Evolutionary conservation across 2,797 vertebrate genomes (phyloP), one percentile per base, ranked within the genome.

Genomic region (Orestias chungarensis): DNA sequence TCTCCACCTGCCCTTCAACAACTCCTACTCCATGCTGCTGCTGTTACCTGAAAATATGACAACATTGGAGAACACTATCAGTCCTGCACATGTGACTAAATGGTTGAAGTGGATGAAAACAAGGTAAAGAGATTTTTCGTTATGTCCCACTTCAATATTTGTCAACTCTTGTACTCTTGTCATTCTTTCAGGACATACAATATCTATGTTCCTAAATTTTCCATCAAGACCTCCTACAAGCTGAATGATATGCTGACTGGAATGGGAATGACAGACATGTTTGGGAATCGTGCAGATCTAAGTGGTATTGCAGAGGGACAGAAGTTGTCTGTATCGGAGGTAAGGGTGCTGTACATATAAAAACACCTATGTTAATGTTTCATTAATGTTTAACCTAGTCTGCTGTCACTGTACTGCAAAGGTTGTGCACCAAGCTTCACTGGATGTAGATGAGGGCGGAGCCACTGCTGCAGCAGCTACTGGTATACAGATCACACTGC

Each of bases 361-460:
- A 3, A 4, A 44, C 11, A 18, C 17, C 4, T 31, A n/a, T 42
- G 6, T 12, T 2, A 35, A 33, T 40, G 4, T 49, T 61, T 1
- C 2, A 15, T 25, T 14, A 3, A 35, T 29, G 1, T 68, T 2
- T 40, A 55, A 25, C 27, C 81, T 17, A 77, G 47, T 55, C 23
- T 74, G 15, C 47, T 17, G 71, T 23, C 12, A 14, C 57, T 64
- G n/a, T 9, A 1, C 31, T 47, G 10, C 47, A 62, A 97, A 75
- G 98, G 88, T 96, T 81, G 81, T 95, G 44, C 96, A 97, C 74
- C 89, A 96, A 86, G 95, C 97, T 29, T 86, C 88, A 38, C 91
- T 97, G 72, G 96, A 97, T 57, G 93, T 97, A 0, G 93, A 98
- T 57, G 96, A 98, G 86, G 80, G 80, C 5, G 97, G 96, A 80